Percentiles rank a stretch among this genome's conserved stretches.
Conservation (phyloP, 2,113 vertebrate species). For the Pelvicachromis taeniatus region DNA sequence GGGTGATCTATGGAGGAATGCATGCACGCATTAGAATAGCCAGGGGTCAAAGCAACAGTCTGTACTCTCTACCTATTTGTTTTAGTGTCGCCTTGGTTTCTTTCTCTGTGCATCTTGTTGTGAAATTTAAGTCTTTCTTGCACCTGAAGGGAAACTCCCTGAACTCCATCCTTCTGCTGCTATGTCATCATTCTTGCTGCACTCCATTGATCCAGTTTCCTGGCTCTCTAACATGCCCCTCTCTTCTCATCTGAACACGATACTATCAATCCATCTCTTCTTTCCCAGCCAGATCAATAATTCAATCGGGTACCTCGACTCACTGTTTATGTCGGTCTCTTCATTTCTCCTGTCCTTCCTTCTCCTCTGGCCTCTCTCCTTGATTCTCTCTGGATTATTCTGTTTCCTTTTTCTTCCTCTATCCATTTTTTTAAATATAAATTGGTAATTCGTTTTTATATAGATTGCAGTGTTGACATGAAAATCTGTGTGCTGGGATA, state of each 20-base stretch:
- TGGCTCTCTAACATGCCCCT: background rate
- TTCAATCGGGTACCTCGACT: conserved; percentile 48
- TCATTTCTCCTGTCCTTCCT: background rate
- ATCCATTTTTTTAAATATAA: background rate
- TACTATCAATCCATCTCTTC: conserved; percentile 47
- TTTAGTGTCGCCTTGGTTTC: background rate
- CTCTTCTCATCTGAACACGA: conserved; percentile 43
- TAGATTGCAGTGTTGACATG: background rate
- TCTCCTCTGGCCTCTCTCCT: background rate
- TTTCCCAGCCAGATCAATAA: conserved; percentile 70
- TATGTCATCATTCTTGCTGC: background rate
- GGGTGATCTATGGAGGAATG: background rate
- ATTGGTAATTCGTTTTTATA: background rate
- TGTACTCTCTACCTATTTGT: background rate
- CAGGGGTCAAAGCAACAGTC: background rate
- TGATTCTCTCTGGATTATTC: background rate
- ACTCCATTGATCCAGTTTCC: conserved; percentile 1
- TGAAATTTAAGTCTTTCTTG: conserved; percentile 24
- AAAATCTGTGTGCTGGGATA: background rate
- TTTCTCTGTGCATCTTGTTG: conserved; percentile 3
- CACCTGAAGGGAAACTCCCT: conserved; percentile 16
- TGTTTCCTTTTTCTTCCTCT: background rate
- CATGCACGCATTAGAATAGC: background rate
- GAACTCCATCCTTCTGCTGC: background rate
- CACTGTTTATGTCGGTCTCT: conserved; percentile 1